Base-by-base conservation (phyloP, 2,888 invertebrate genomes). In the Eristalis pertinax region DNA sequence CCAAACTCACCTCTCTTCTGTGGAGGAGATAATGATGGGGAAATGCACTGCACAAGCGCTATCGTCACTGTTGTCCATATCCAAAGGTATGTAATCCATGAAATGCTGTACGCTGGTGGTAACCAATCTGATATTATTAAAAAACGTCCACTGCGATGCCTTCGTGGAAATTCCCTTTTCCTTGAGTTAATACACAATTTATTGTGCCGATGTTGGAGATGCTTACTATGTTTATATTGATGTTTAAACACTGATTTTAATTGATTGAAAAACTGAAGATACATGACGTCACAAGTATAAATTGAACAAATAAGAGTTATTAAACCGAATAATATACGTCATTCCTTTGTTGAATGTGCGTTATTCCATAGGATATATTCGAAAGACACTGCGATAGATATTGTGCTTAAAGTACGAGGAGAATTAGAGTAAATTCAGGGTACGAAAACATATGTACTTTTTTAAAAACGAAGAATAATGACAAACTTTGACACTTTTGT, bases 1-100 rank as follows among this genome's bases (percentile, higher is more conserved):
- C 67, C 4, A 8, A 75, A 67, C 90, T 91, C 90, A 93, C 93
- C 93, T 93, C 93, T 89, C 90, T 93, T 93, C 87, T 93, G 93
- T 88, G 92, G 92, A 86, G 92, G 90, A 89, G 92, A 92, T 90
- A 93, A 91, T 78, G 93, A 92, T 80, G 93, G 92, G 84, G 92
- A 92, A 90, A 92, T 91, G 88, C 92, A 91, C 84, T 92, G 91
- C 86, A 92, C 91, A 90, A 92, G 90, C 90, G 91, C 90, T 90
- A 91, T 89, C 78, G 90, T 90, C 74, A 90, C 89, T 86, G 90
- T 90, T 89, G 91, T 89, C 89, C 90, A 90, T 90, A 90, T 78
- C 91, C 90, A 90, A 90, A 91, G 89, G 89, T 90, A 90, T 88
- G 89, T 89, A 90, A 91, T 90, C 91, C 91, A 91, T 81, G 90